Conservation (phyloP, 2,888 invertebrate genomes). For the Anarsia innoxiella region DNA sequence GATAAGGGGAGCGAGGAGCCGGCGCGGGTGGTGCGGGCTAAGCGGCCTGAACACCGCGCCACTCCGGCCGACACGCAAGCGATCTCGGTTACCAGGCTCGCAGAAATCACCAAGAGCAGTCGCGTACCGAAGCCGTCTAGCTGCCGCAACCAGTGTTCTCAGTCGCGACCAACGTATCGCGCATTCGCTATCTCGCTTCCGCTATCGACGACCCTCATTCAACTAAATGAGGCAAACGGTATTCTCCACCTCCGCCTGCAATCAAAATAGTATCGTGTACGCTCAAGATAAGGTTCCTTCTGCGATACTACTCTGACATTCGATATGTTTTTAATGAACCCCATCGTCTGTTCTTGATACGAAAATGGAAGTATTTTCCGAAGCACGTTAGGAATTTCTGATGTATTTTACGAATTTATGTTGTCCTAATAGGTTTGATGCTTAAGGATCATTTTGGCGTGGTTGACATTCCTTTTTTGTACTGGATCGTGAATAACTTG, state of each 20-base stretch:
- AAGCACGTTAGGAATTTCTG: constrained; percentile 56
- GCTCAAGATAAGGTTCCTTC: constrained; percentile 27
- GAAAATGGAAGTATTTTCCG: constrained; percentile 50
- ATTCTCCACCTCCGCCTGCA: constrained; percentile 26
- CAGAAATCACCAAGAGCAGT: constrained; percentile 32
- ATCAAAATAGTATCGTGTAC: constrained; percentile 25
- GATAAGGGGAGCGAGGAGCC: constrained; percentile 3
- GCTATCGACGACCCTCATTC: constrained; percentile 38
- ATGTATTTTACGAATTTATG: constrained; percentile 54
- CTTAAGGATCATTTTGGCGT: constrained; percentile 72
- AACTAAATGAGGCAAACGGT: constrained; percentile 41
- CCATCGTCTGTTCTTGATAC: constrained; percentile 35
- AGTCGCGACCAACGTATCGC: too few species aligned
- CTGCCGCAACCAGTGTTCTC: too few species aligned
- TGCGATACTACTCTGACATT: constrained; percentile 19
- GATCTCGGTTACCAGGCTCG: constrained; percentile 61
- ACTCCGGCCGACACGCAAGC: constrained; percentile 71
- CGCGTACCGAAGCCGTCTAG: constrained; percentile 31
- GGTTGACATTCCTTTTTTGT: constrained; percentile 62
- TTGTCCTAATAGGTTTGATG: constrained; percentile 56
- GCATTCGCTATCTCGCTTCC: constrained; percentile 37
- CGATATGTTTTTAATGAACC: constrained; percentile 33
- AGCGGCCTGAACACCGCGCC: constrained; percentile 54
- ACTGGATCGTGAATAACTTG: constrained; percentile 27
- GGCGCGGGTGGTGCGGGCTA: constrained; percentile 14